These are phyloP conservation scores for Lottia scabra DNA, from an alignment of 2,888 invertebrate species.

Conservation along the genomic window DNA sequence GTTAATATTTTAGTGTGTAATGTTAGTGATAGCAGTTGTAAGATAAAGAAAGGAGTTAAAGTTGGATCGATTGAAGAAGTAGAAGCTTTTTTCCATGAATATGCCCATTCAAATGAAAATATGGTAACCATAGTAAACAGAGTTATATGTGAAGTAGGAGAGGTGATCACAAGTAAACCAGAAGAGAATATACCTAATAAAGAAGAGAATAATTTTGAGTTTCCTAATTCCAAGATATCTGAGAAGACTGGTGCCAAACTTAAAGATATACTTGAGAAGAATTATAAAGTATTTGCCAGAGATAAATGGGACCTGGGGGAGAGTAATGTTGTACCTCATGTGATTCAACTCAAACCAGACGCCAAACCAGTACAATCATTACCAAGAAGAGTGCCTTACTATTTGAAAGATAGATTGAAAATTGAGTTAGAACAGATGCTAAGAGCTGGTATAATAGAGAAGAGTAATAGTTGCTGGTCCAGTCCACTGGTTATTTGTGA, in stretches of 20 bases:
- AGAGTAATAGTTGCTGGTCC: too few relatives aligned
- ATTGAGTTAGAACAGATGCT: too few relatives aligned
- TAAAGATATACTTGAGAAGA: neutral
- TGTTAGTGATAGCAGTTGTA: neutral
- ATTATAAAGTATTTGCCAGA: neutral
- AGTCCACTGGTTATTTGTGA: too few relatives aligned
- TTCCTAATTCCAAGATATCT: neutral
- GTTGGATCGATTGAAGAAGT: neutral
- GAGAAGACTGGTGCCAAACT: neutral
- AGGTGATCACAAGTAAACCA: neutral
- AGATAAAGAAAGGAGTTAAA: neutral
- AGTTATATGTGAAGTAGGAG: neutral
- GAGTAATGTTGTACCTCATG: neutral
- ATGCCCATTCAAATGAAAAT: neutral
- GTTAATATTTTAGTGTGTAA: neutral
- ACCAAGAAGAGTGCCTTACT: neutral
- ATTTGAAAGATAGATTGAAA: too few relatives aligned
- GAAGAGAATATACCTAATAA: neutral
- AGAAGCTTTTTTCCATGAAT: neutral
- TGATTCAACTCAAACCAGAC: neutral
- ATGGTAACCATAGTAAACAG: neutral
- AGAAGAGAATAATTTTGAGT: neutral
- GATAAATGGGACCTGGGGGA: neutral
- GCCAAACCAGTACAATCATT: neutral
- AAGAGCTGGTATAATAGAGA: too few relatives aligned